Evolutionary conservation across 2,113 vertebrate genomes (phyloP), one percentile per base, ranked within the genome.

Genomic region (Barnardius zonarius): DNA sequence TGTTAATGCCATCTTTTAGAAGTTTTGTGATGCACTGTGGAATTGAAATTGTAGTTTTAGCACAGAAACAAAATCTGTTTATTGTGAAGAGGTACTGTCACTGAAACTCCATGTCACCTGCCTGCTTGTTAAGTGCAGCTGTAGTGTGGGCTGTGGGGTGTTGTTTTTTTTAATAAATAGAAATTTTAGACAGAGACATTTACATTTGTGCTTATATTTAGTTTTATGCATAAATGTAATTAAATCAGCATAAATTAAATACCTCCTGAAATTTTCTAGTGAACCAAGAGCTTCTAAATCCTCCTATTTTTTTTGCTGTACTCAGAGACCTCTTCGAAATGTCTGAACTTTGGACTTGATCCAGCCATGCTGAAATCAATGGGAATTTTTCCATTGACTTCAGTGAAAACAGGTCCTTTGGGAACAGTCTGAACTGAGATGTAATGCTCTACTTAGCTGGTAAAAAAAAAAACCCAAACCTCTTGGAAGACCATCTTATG

Each of bases 331-430:
- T 93, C 86, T 94, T 9, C 2, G 44, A 91, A 88, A 79, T 86
- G 35, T 66, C 88, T 92, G 85, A 93, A 84, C 57, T 93, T 86
- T 86, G 90, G 92, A 86, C 52, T 94, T 79, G 20, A 84, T 92
- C 83, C 79, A 95, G 63, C 43, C 61, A 52, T 72, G 57, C 62
- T 93, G 92, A 94, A 95, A 96, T 95, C 83, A 93, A 66, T 92
- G 77, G 72, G 73, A 92, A 52, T 78, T 96, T 94, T 94, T 84
- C 86, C 86, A 84, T 74, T 72, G 72, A 83, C 82, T 95, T 80
- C 30, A 46, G 44, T 93, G 79, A 83, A 83, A 92, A 88, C 66
- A 86, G 51, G 76, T 86, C 69, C 73, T 88, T 88, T 81, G 88
- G 73, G 95, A 93, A 88, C 76, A 84, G 31, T 52, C 48, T 90